These are phyloP conservation scores for Phacellophora camtschatica DNA, from an alignment of 30 jellyfish, hydroid and myxozoan genomes.

Conservation along the genomic window DNA sequence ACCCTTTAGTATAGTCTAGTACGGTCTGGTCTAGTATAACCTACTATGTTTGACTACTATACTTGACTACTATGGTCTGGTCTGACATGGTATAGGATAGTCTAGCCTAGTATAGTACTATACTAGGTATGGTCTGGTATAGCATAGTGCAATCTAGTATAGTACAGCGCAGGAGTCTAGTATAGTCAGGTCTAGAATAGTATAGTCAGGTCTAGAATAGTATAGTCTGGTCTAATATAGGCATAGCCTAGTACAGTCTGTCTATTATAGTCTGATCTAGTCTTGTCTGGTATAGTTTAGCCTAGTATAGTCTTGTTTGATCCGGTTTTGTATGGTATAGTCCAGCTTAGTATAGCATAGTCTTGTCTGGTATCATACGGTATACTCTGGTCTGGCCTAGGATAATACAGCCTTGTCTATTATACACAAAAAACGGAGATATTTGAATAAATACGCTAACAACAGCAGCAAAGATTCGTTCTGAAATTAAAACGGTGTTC, in stretches of 20 bases:
- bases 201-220: not conserved
- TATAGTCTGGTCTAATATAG: not conserved
- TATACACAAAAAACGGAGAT: too few relatives aligned
- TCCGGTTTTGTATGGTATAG: slow-evolving; percentile 17
- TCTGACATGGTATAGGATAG: too few relatives aligned
- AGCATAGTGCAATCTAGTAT: too few relatives aligned
- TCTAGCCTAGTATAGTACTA: too few relatives aligned
- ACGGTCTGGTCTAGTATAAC: too few relatives aligned
- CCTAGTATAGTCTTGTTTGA: slow-evolving; percentile 30
- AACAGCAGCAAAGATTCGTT: too few relatives aligned
- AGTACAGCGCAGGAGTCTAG: not conserved
- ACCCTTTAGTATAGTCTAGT: too few relatives aligned
- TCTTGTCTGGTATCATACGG: slow-evolving; percentile 5
- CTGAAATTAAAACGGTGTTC: too few relatives aligned
- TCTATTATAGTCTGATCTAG: slow-evolving; percentile 39
- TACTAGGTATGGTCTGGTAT: too few relatives aligned
- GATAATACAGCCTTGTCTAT: not conserved
- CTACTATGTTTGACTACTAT: too few relatives aligned
- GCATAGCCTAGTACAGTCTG: slow-evolving; percentile 49
- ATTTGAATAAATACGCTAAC: too few relatives aligned
- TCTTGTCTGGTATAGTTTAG: slow-evolving; percentile 47
- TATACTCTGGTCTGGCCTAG: slow-evolving; percentile 20
- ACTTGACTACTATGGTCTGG: too few relatives aligned
- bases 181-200: not conserved
- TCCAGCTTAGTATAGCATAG: slow-evolving; percentile 33